Conservation (phyloP, 2,797 vertebrate species). For the Sebastes umbrosus region DNA sequence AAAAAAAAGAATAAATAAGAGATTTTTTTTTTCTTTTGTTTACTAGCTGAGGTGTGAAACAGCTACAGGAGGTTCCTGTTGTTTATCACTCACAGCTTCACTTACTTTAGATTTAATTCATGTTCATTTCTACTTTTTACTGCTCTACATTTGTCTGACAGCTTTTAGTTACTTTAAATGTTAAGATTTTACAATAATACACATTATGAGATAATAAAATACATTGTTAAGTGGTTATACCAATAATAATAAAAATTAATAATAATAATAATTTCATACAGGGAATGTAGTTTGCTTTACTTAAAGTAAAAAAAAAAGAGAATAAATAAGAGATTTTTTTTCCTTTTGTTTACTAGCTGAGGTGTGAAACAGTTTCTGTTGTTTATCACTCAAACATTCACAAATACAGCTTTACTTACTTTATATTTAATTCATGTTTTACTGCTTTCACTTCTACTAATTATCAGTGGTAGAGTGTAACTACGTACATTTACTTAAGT, state of each 20-base stretch:
- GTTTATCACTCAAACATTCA: too few relatives aligned
- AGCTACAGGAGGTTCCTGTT: too few relatives aligned
- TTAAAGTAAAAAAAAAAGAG: too few relatives aligned
- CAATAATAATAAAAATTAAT: too few relatives aligned
- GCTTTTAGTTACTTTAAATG: background rate
- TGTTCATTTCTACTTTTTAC: background rate
- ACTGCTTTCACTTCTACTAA: background rate
- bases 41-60: background rate
- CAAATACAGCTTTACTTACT: too few relatives aligned
- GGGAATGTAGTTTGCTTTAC: too few relatives aligned
- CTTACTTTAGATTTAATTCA: background rate
- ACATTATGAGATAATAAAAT: too few relatives aligned
- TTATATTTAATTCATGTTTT: background rate
- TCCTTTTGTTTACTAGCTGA: constrained; percentile 26
- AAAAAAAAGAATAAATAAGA: too few relatives aligned
- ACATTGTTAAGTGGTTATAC: too few relatives aligned
- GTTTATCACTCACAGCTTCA: background rate
- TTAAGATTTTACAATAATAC: background rate
- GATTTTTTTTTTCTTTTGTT: constrained; percentile 9
- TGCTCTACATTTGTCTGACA: background rate
- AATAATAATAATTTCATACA: too few relatives aligned
- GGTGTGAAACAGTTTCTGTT: too few relatives aligned
- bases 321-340: too few relatives aligned
- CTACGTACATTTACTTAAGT: background rate
- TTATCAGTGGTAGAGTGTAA: background rate